Percentiles rank a stretch among this genome's conserved stretches.
phyloP scores from a whole-genome alignment of 2,113 vertebrate genomes.

The Bucco capensis region DNA sequence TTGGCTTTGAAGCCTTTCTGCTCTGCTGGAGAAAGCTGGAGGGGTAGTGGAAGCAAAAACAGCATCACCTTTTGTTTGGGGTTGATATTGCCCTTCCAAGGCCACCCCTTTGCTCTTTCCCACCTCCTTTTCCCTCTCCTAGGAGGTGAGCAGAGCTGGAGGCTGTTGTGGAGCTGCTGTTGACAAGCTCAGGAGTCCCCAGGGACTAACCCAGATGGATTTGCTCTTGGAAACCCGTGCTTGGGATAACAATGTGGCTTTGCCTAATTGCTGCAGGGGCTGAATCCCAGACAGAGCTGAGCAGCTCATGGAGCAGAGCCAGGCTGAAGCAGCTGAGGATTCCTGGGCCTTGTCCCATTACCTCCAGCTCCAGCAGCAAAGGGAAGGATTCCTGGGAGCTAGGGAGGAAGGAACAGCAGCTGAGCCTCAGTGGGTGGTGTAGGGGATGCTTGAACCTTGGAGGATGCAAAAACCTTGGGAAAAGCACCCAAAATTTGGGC shows the following conservation, averaged over 20 bases:
- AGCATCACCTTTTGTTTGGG: neutral
- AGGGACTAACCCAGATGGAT: neutral
- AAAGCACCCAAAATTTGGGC: neutral
- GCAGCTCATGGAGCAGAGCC: neutral
- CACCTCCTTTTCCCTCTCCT: accelerated
- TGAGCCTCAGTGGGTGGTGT: neutral
- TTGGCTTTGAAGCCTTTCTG: neutral
- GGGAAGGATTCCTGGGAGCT: neutral
- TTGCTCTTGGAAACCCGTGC: neutral
- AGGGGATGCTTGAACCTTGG: neutral
- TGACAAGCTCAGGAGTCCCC: neutral
- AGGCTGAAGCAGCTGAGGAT: neutral
- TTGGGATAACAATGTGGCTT: neutral
- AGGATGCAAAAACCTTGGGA: no score
- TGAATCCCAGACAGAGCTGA: neutral
- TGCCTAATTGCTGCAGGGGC: neutral
- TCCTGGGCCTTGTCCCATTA: neutral
- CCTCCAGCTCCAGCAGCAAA: neutral
- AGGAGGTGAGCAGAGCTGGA: neutral
- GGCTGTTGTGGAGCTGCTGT: neutral
- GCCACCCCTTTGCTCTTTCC: accelerated
- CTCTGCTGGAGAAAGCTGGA: neutral
- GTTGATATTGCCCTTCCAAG: accelerated
- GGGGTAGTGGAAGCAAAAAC: neutral
- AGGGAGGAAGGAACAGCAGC: neutral